phyloP scores from a whole-genome alignment of 2,113 vertebrate species.

The Lontra canadensis region DNA sequence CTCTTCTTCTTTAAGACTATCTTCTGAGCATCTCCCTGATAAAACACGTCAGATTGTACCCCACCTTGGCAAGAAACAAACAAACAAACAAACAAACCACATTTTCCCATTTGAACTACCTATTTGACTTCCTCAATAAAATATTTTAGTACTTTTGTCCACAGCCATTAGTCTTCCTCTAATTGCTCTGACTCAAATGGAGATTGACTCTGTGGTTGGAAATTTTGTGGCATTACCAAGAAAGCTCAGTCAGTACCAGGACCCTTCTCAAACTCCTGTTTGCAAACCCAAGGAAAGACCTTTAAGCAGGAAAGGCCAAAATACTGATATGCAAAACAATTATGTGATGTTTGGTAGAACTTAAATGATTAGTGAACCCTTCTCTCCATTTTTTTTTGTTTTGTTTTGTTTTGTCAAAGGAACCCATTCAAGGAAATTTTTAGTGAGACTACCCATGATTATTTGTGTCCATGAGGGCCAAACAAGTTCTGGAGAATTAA shows the following conservation, averaged over 20 bases:
- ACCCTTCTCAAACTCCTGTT: conserved; percentile 74
- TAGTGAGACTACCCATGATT: conserved; percentile 63
- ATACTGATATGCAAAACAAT: conserved; percentile 72
- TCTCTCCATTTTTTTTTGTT: not conserved
- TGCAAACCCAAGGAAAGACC: conserved; percentile 72
- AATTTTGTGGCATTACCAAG: conserved; percentile 78
- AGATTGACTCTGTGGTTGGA: conserved; percentile 78
- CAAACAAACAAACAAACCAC: not conserved
- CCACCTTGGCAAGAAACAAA: not conserved
- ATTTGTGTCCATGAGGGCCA: conserved; percentile 61
- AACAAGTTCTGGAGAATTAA: conserved; percentile 74
- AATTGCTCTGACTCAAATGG: conserved; percentile 76
- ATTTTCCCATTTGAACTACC: conserved; percentile 20
- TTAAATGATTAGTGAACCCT: conserved; percentile 49
- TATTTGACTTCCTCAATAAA: conserved; percentile 60
- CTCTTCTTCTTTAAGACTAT: not conserved
- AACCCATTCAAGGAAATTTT: conserved; percentile 75
- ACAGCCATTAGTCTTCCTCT: conserved; percentile 74
- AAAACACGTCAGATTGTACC: not conserved
- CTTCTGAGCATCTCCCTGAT: not conserved
- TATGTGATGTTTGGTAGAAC: conserved; percentile 27
- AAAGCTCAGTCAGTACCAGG: conserved; percentile 69
- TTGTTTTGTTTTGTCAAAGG: conserved; percentile 43
- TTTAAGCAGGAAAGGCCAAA: conserved; percentile 74
- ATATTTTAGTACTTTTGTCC: conserved; percentile 67